Conservation (phyloP, 2,797 vertebrate genomes). For the Cirrhinus mrigala region DNA sequence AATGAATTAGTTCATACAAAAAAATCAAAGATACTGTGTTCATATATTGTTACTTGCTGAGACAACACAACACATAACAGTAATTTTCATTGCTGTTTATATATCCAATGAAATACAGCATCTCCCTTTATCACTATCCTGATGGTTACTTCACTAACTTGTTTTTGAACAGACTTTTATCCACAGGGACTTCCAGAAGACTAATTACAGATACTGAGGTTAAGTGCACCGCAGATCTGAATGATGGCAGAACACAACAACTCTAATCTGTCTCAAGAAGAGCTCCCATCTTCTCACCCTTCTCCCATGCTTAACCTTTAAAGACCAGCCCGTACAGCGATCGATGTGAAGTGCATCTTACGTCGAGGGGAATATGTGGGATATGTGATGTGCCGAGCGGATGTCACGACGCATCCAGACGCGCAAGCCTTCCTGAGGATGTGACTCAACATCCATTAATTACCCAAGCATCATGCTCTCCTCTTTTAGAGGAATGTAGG, state of each 20-base stretch:
- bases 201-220: neutral
- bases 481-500: constrained; percentile 4
- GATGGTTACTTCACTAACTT: neutral
- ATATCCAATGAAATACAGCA: neutral
- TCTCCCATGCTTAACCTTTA: constrained; percentile 11
- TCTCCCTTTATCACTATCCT: neutral
- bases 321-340: neutral
- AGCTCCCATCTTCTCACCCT: constrained; percentile 2
- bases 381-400: constrained; percentile 17
- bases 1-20: neutral
- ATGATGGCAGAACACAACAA: neutral
- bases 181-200: neutral
- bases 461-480: constrained; percentile 1
- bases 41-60: neutral
- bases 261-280: neutral
- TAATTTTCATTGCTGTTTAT: neutral
- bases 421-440: constrained; percentile 29
- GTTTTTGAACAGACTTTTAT: neutral
- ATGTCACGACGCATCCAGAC: constrained; percentile 39
- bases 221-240: constrained; percentile 3
- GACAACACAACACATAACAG: neutral
- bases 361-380: constrained; percentile 14
- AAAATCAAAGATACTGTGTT: neutral
- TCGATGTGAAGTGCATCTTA: constrained; percentile 36
- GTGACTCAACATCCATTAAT: constrained; percentile 48